Evolutionary conservation across 2,797 vertebrate genomes (phyloP), one percentile per base, ranked within the genome.

Genomic region (Rhadinocentrus ornatus): DNA sequence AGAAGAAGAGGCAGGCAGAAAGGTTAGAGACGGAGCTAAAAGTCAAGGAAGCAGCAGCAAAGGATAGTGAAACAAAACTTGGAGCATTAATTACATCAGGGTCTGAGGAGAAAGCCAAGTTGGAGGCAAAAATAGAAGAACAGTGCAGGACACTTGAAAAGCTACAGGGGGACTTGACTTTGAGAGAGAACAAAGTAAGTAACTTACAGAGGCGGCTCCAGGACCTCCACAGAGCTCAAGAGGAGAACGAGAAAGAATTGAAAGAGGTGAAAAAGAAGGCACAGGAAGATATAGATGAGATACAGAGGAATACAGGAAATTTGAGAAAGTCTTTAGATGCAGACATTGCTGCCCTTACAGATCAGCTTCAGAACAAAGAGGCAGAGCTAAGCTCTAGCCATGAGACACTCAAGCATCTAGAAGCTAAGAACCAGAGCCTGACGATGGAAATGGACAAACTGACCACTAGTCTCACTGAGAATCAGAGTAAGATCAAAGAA

Each of bases 131-230:
- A 77, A 82, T 95, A 63, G 93, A 95, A 63, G 90, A 82, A 10
- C 87, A 93, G 63, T 72, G 82, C 27, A 71, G 73, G 50, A 85
- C 89, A 52, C 71, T 90, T 29, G 92, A 95, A 61, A 90, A 86
- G 0, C 90, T 96, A 58, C 93, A 92, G 82, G 92, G 93, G 15
- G 86, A 90, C 2, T 82, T 96, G 59, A 83, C 83, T 0, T 44
- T 85, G 59, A 94, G 93, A 89, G 94, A 92, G 59, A 94, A 94
- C 70, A 95, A 96, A 77, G 69, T 88, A 3, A 85, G 87, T 83
- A 92, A 94, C 80, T 88, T 97, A 11, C 94, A 92, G 71, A 93
- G 53, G 71, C 94, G 95, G 82, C 89, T 97, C 55, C 93, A 89
- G 78, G 93, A 94, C 73, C 89, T 92, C 0, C 91, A 96, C 77